Percentiles rank a stretch among this genome's conserved stretches.
phyloP scores from a whole-genome alignment of 2,888 invertebrate species.

The Pandemis corylana region DNA sequence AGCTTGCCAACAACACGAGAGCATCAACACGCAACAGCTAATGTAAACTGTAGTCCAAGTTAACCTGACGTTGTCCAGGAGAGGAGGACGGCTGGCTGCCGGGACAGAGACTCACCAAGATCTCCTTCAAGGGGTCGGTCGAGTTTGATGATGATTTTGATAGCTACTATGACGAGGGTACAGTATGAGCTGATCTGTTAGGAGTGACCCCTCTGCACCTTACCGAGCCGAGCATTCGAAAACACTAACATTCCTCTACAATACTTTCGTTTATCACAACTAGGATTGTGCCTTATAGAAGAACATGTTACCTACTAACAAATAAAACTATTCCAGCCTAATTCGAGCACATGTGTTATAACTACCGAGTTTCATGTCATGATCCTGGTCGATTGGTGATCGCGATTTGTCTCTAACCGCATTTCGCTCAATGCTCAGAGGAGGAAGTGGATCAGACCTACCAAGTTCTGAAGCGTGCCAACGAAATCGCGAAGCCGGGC shows the following conservation, averaged over 20 bases:
- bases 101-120: constrained; percentile 82
- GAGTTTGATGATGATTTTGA: constrained; percentile 83
- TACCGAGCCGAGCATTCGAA: constrained; percentile 63
- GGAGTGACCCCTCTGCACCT: constrained; percentile 74
- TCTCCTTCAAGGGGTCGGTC: constrained; percentile 80
- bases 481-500: constrained; percentile 90
- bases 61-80: constrained; percentile 78
- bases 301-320: constrained; percentile 46
- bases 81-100: constrained; percentile 82
- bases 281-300: constrained; percentile 47
- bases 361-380: constrained; percentile 48
- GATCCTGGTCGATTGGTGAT: constrained; percentile 50
- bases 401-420: constrained; percentile 67
- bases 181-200: constrained; percentile 65
- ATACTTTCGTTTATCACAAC: constrained; percentile 21
- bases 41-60: constrained; percentile 63
- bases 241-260: constrained; percentile 60
- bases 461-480: constrained; percentile 97
- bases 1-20: constrained; percentile 46
- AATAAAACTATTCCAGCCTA: constrained; percentile 44
- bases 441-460: constrained; percentile 96
- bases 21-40: constrained; percentile 54
- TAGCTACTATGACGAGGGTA: constrained; percentile 81
- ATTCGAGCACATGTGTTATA: constrained; percentile 49
- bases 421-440: constrained; percentile 81